These are phyloP conservation scores for Amphipyra tragopoginis DNA, from an alignment of 2,888 invertebrate species.

Conservation along the genomic window DNA sequence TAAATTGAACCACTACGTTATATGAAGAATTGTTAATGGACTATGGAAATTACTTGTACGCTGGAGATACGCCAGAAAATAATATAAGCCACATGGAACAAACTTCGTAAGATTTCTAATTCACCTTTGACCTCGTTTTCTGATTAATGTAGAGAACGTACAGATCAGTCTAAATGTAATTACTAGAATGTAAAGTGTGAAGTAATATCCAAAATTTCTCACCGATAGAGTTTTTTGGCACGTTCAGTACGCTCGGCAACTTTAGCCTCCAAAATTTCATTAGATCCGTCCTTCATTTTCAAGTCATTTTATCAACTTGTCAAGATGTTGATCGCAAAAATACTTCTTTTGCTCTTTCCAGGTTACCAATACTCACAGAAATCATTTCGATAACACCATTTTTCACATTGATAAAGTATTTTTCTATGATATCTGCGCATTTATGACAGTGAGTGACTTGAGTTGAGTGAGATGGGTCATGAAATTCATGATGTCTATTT, in stretches of 20 bases:
- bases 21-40: not conserved
- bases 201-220: constrained; percentile 47
- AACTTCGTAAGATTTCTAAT: not conserved
- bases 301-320: constrained; percentile 86
- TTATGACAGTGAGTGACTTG: constrained; percentile 31
- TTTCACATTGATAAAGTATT: constrained; percentile 54
- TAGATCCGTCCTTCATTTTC: constrained; percentile 87
- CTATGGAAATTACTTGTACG: not conserved
- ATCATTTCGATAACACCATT: constrained; percentile 74
- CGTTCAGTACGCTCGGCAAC: constrained; percentile 84
- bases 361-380: constrained; percentile 59
- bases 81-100: not conserved
- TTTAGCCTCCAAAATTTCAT: constrained; percentile 84
- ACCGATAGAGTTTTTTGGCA: constrained; percentile 88
- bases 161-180: not conserved
- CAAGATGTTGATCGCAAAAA: constrained; percentile 78
- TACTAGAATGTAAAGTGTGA: not conserved
- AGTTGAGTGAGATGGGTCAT: constrained; percentile 10
- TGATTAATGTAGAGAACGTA: not conserved
- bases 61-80: constrained; percentile 3
- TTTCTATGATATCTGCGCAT: constrained; percentile 47
- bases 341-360: constrained; percentile 63
- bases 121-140: constrained; percentile 57
- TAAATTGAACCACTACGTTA: too few species aligned
- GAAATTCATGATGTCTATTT: not conserved